A percentile compares a stretch with the other conserved stretches of the same genome.
phyloP scores from a whole-genome alignment of 2,888 invertebrate genomes.

The Helicoverpa assulta region DNA sequence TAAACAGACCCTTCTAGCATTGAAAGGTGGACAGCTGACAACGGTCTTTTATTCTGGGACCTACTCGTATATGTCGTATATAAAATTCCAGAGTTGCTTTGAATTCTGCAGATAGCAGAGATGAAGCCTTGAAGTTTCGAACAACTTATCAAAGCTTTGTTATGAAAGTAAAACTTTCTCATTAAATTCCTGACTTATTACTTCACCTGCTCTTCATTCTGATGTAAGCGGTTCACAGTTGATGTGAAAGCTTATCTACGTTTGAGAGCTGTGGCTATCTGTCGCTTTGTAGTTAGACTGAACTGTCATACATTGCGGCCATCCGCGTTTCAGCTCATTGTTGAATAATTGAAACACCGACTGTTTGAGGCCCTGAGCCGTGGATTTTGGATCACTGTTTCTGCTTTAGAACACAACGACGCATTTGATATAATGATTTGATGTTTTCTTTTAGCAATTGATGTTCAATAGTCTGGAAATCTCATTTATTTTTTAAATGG shows the following conservation, averaged over 20 bases:
- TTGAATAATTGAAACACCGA: slow-evolving; percentile 55
- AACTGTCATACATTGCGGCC: slow-evolving; percentile 34
- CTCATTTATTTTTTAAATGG: not conserved
- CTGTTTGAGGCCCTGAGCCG: slow-evolving; percentile 20
- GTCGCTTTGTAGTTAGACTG: slow-evolving; percentile 32
- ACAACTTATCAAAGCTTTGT: not conserved
- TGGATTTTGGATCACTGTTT: slow-evolving; percentile 21
- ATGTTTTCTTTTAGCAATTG: not conserved
- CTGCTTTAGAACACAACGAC: not conserved
- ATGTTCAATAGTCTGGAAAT: not conserved
- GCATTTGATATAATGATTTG: not conserved
- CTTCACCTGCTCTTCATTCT: not conserved
- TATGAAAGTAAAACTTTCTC: not conserved
- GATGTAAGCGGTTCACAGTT: not conserved
- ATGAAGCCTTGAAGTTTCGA: not conserved
- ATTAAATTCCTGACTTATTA: not conserved
- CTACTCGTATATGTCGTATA: not conserved
- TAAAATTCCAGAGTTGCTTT: slow-evolving; percentile 13
- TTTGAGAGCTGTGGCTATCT: slow-evolving; percentile 25
- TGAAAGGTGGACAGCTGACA: slow-evolving; percentile 25
- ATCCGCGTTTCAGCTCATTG: slow-evolving; percentile 51
- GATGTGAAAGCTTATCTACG: slow-evolving; percentile 24
- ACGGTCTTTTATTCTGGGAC: slow-evolving; percentile 16
- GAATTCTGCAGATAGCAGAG: not conserved
- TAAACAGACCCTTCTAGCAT: slow-evolving; percentile 12